Evolutionary conservation across 2,797 vertebrate species (phyloP).

Genomic region (Buceros bicornis): DNA sequence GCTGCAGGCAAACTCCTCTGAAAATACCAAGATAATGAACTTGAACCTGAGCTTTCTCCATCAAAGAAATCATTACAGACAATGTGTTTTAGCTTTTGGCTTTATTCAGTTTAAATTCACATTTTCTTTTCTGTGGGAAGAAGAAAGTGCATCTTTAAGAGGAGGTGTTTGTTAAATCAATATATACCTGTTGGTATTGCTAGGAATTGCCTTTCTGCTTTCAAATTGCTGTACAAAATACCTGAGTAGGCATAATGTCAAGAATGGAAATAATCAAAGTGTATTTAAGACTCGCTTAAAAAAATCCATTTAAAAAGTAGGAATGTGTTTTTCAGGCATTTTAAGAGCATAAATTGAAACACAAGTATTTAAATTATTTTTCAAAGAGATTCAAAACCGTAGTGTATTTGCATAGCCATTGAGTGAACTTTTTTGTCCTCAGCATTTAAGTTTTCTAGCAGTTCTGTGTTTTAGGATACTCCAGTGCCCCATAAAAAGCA

Average conservation of each 20-base stretch:
- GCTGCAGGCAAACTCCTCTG: conserved; percentile 71
- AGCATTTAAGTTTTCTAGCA: conserved; percentile 87
- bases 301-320: conserved; percentile 76
- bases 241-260: conserved; percentile 74
- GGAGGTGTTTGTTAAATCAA: conserved; percentile 78
- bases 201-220: conserved; percentile 77
- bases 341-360: conserved; percentile 75
- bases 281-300: conserved; percentile 76
- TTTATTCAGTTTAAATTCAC: conserved; percentile 79
- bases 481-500: conserved; percentile 87
- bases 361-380: conserved; percentile 82
- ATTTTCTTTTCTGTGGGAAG: conserved; percentile 68
- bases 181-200: conserved; percentile 71
- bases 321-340: conserved; percentile 64
- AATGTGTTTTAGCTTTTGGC: conserved; percentile 71
- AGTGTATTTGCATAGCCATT: conserved; percentile 75
- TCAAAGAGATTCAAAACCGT: conserved; percentile 77
- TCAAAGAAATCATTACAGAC: conserved; percentile 78
- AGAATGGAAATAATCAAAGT: conserved; percentile 78
- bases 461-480: conserved; percentile 87
- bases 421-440: conserved; percentile 71
- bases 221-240: conserved; percentile 74
- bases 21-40: conserved; percentile 82
- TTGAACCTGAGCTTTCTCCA: conserved; percentile 76
- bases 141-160: conserved; percentile 71